Evolutionary conservation across 2,113 vertebrate genomes (phyloP).

Genomic region (Bambusicola thoracicus): DNA sequence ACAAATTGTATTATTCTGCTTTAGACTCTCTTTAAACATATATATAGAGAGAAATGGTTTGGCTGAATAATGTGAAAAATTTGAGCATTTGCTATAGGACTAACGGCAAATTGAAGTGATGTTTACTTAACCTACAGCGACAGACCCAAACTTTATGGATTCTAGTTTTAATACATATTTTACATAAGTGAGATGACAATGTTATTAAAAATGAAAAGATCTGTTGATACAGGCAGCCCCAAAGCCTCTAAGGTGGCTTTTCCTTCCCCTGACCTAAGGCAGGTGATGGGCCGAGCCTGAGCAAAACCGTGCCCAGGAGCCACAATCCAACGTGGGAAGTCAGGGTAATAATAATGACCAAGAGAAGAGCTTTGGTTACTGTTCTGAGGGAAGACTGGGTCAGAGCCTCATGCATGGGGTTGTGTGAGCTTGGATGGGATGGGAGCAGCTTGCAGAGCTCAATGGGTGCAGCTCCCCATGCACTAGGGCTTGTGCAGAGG

Average conservation of each 20-base stretch:
- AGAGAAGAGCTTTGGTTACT: fast-evolving
- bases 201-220: conserved; percentile 1
- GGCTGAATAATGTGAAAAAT: neutral
- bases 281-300: neutral
- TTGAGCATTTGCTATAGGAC: neutral
- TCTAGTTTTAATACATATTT: neutral
- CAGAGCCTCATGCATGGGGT: fast-evolving
- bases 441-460: neutral
- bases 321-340: neutral
- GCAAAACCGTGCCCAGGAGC: fast-evolving
- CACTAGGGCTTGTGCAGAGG: neutral
- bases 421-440: fast-evolving
- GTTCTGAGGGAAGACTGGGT: neutral
- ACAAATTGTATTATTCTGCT: neutral
- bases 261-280: neutral
- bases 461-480: fast-evolving
- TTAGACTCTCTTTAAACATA: neutral
- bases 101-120: neutral
- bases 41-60: neutral
- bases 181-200: conserved; percentile 16
- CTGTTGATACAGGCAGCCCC: neutral
- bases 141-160: neutral
- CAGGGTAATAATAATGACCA: fast-evolving
- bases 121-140: conserved; percentile 32
- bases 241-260: neutral